These are phyloP conservation scores for Hypotaenidia okinawae DNA, from an alignment of 2,797 vertebrate species.

Conservation along the genomic window DNA sequence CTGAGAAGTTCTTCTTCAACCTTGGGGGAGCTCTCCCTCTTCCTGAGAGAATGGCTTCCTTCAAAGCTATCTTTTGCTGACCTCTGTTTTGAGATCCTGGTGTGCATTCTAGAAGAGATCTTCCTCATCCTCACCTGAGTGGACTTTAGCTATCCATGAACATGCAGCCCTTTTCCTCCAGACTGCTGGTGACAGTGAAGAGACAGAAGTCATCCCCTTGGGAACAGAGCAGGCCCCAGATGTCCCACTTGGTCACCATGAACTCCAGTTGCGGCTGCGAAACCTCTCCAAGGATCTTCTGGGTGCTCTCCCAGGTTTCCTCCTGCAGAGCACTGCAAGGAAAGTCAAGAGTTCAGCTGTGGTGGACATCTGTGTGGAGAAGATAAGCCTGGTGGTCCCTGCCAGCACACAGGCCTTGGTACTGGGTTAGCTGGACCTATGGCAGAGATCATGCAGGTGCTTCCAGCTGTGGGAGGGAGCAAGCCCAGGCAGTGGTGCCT, in stretches of 20 bases:
- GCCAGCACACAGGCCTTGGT: too few relatives aligned
- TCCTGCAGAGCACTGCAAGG: neutral
- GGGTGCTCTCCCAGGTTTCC: neutral
- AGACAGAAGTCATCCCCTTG: neutral
- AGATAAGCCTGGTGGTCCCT: too few relatives aligned
- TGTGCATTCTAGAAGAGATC: neutral
- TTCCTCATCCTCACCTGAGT: neutral
- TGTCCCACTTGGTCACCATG: neutral
- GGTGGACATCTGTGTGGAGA: too few relatives aligned
- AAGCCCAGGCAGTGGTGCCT: too few relatives aligned
- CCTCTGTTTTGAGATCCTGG: neutral
- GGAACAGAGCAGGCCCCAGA: neutral
- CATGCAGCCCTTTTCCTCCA: neutral
- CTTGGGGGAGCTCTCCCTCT: neutral
- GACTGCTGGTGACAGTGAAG: neutral
- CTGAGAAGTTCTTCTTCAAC: neutral
- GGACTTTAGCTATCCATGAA: neutral
- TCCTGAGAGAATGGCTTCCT: neutral
- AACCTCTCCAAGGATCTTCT: neutral
- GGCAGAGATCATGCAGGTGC: too few relatives aligned
- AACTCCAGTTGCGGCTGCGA: neutral
- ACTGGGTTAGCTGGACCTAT: too few relatives aligned
- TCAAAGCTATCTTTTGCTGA: neutral
- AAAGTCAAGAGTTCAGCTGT: neutral
- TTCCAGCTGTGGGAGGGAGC: too few relatives aligned